Percentiles rank a stretch among this genome's conserved stretches.
These are phyloP conservation scores for Menidia menidia DNA, from an alignment of 2,797 vertebrate genomes.

Conservation along the genomic window DNA sequence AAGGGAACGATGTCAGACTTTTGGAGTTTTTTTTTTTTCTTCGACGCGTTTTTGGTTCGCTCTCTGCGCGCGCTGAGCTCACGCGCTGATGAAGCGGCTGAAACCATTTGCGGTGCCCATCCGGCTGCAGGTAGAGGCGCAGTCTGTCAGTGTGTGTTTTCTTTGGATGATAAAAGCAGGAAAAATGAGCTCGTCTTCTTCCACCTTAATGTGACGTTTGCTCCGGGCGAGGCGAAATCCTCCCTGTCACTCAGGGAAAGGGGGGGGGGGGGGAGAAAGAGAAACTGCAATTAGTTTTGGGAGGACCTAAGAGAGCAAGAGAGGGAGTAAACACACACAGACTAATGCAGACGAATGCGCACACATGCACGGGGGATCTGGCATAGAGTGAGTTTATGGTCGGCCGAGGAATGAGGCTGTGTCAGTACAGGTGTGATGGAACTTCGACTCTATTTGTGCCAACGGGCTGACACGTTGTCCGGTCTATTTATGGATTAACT, in stretches of 20 bases:
- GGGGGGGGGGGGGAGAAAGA: slow-evolving; percentile 57
- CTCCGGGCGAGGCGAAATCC: slow-evolving; percentile 78
- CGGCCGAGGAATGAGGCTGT: slow-evolving; percentile 76
- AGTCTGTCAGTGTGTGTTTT: slow-evolving; percentile 61
- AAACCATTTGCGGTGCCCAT: slow-evolving; percentile 38
- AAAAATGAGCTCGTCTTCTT: slow-evolving; percentile 75
- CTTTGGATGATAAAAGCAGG: slow-evolving; percentile 65
- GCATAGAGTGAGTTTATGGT: slow-evolving; percentile 68
- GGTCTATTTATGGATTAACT: not conserved
- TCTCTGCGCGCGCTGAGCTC: slow-evolving; percentile 33
- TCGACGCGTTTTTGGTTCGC: too few species aligned
- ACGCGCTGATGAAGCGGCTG: slow-evolving; percentile 41
- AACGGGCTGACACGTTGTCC: slow-evolving; percentile 7
- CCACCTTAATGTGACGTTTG: slow-evolving; percentile 81
- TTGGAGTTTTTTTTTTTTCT: too few species aligned
- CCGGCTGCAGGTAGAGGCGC: slow-evolving; percentile 76
- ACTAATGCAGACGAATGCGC: slow-evolving; percentile 16
- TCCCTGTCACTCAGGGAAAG: slow-evolving; percentile 73
- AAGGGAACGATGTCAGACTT: too few species aligned
- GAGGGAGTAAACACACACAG: slow-evolving; percentile 37
- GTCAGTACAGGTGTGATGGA: slow-evolving; percentile 72
- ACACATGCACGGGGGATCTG: slow-evolving; percentile 1
- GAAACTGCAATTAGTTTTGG: slow-evolving; percentile 65
- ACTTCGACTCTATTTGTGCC: slow-evolving; percentile 51
- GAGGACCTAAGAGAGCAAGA: slow-evolving; percentile 42